Evolutionary conservation across 2,113 vertebrate genomes (phyloP).

Genomic region (Microtus ochrogaster): DNA sequence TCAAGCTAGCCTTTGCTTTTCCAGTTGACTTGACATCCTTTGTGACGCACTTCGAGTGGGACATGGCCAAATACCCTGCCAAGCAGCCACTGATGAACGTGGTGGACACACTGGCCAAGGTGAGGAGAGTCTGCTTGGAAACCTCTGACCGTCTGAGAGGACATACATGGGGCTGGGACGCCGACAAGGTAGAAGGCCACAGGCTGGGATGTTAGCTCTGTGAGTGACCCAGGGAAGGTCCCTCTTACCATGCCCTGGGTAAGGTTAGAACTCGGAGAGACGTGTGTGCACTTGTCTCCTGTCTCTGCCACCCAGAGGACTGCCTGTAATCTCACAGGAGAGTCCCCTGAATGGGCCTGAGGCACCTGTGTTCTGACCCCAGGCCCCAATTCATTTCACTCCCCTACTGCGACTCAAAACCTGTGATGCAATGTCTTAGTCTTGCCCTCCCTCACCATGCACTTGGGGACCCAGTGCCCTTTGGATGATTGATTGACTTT

Average conservation of each 20-base stretch:
- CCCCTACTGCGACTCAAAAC: too few species aligned
- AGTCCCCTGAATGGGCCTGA: too few species aligned
- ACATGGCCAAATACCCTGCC: slow-evolving; percentile 96
- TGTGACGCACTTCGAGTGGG: slow-evolving; percentile 96
- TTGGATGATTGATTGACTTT: not conserved
- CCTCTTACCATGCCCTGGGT: not conserved
- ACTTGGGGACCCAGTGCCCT: too few species aligned
- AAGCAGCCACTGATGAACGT: slow-evolving; percentile 92
- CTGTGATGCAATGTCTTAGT: not conserved
- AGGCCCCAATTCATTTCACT: rapidly evolving
- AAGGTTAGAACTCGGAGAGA: not conserved
- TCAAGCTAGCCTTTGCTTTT: slow-evolving; percentile 60
- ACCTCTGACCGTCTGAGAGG: rapidly evolving
- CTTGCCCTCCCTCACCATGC: not conserved
- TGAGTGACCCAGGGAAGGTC: not conserved
- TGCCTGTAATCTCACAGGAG: not conserved
- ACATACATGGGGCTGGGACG: rapidly evolving
- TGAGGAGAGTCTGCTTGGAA: slow-evolving; percentile 77
- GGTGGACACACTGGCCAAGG: slow-evolving; percentile 94
- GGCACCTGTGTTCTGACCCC: not conserved
- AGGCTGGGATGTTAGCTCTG: not conserved
- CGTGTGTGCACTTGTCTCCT: rapidly evolving
- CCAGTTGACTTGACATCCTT: slow-evolving; percentile 93
- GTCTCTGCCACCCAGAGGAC: not conserved
- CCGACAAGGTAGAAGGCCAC: not conserved